These are phyloP conservation scores for Bacillus rossius DNA, from an alignment of 1,140 invertebrate genomes.

Conservation along the genomic window DNA sequence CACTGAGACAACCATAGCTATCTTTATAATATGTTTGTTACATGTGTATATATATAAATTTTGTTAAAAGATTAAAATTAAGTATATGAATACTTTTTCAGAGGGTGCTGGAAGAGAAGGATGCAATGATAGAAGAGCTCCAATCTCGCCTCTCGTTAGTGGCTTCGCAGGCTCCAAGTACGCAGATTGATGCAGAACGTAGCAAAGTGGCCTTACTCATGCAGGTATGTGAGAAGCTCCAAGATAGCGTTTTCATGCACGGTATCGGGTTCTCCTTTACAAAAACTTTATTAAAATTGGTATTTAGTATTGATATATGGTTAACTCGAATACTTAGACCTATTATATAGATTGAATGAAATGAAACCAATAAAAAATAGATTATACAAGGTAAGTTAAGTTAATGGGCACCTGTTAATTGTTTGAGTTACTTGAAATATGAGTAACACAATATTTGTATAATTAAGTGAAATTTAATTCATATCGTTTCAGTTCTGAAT, in stretches of 20 bases:
- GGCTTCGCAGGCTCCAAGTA: constrained; percentile 37
- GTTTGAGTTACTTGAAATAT: too few relatives aligned
- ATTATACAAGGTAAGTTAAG: too few relatives aligned
- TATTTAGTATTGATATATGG: too few relatives aligned
- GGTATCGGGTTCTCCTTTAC: not conserved
- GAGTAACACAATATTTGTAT: too few relatives aligned
- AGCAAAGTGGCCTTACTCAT: constrained; percentile 8
- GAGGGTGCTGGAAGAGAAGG: constrained; percentile 57
- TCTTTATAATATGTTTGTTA: too few relatives aligned
- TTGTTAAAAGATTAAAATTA: too few relatives aligned
- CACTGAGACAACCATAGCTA: too few relatives aligned
- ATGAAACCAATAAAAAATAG: too few relatives aligned
- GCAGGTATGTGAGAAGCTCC: constrained; percentile 1
- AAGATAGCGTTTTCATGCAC: too few relatives aligned
- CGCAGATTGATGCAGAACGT: constrained; percentile 41
- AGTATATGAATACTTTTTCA: constrained; percentile 30
- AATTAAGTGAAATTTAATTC: not conserved
- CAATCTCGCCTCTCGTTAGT: constrained; percentile 45
- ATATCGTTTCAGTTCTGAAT: constrained; percentile 4
- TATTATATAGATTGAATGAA: too few relatives aligned
- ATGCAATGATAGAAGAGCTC: constrained; percentile 52
- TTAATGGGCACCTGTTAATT: too few relatives aligned
- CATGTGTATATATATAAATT: too few relatives aligned
- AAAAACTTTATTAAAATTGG: not conserved
- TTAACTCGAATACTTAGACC: not conserved